phyloP scores from a whole-genome alignment of 2,888 invertebrate genomes.

The Athalia circularis region DNA sequence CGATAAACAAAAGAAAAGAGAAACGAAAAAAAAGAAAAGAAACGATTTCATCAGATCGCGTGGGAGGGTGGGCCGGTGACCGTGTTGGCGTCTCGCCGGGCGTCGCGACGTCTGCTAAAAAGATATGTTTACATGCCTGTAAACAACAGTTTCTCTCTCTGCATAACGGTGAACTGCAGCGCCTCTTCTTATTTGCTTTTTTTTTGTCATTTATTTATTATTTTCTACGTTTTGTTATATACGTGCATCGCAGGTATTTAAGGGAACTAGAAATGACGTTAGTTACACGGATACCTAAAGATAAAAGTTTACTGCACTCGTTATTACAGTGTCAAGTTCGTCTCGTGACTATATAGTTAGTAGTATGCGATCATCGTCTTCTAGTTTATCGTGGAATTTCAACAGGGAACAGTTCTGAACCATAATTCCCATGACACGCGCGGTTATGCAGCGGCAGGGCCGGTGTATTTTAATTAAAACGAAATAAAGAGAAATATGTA shows the following conservation, averaged over 20 bases:
- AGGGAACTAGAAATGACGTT: not conserved
- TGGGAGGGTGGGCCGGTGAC: conserved; percentile 9
- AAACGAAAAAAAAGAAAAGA: too few species aligned
- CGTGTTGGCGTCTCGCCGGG: not conserved
- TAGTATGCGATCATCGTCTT: not conserved
- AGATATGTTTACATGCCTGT: conserved; percentile 20
- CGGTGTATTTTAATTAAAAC: too few species aligned
- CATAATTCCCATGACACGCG: conserved; percentile 22
- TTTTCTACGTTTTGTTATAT: too few species aligned
- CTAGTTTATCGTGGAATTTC: conserved; percentile 5
- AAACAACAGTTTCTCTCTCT: too few species aligned
- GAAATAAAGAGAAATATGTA: too few species aligned
- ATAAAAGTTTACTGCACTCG: too few species aligned
- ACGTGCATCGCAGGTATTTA: too few species aligned
- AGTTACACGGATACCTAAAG: not conserved
- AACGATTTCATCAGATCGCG: conserved; percentile 5
- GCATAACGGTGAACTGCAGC: too few species aligned
- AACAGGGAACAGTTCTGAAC: conserved; percentile 21
- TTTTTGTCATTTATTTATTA: too few species aligned
- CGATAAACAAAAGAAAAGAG: too few species aligned
- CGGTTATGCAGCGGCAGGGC: too few species aligned
- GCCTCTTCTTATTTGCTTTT: too few species aligned
- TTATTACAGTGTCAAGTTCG: not conserved
- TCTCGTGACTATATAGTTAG: not conserved
- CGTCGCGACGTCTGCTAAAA: conserved; percentile 23